Evolutionary conservation across 2,797 vertebrate species (phyloP).

Genomic region (Hoplostethus atlanticus): DNA sequence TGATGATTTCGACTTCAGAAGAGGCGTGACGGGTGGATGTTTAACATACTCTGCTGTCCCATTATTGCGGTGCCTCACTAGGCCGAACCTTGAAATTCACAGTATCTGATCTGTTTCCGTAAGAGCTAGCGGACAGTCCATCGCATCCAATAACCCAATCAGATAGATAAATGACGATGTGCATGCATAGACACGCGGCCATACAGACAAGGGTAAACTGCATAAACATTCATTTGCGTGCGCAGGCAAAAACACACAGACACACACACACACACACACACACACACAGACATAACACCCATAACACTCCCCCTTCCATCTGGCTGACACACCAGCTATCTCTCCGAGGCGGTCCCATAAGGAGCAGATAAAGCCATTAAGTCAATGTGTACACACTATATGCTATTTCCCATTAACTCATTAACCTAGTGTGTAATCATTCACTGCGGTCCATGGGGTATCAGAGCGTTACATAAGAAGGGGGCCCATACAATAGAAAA

Average conservation of each 20-base stretch:
- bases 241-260: constrained; percentile 28
- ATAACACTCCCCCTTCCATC: constrained; percentile 48
- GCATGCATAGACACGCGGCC: constrained; percentile 18
- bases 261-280: constrained; percentile 24
- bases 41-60: constrained; percentile 1
- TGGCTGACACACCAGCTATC: constrained; percentile 27
- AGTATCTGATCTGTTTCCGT: not conserved
- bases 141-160: constrained; percentile 20
- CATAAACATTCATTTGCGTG: constrained; percentile 30
- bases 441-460: constrained; percentile 46
- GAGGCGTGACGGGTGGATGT: not conserved
- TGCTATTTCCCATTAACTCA: constrained; percentile 58
- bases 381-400: constrained; percentile 50
- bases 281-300: constrained; percentile 36
- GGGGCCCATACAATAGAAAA: constrained; percentile 12
- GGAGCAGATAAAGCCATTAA: constrained; percentile 49
- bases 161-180: constrained; percentile 40
- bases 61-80: constrained; percentile 37
- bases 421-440: constrained; percentile 56
- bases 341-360: constrained; percentile 39
- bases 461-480: constrained; percentile 34
- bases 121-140: constrained; percentile 22
- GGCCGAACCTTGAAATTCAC: constrained; percentile 20
- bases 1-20: constrained; percentile 5
- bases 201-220: not conserved